Evolutionary conservation across 2,113 vertebrate species (phyloP).

Genomic region (Casuarius casuarius): DNA sequence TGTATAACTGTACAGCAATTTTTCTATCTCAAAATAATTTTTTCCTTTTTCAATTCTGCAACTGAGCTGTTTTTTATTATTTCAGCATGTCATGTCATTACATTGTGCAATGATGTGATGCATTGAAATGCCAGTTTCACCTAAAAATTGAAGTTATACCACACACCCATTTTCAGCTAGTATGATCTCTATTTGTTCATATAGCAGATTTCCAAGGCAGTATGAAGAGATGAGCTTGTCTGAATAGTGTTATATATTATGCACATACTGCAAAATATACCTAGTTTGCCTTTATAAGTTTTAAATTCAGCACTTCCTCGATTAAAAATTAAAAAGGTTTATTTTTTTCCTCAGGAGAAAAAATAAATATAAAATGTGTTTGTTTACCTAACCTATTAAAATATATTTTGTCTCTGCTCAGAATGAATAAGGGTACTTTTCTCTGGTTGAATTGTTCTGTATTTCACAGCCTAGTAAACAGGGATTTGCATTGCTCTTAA

Average conservation of each 20-base stretch:
- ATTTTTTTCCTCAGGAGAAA: neutral
- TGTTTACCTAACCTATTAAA: neutral
- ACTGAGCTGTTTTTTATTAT: neutral
- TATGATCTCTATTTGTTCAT: neutral
- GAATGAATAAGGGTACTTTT: neutral
- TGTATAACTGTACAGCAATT: neutral
- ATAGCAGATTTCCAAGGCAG: neutral
- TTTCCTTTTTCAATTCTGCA: neutral
- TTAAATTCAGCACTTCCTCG: neutral
- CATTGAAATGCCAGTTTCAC: neutral
- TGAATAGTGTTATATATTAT: neutral
- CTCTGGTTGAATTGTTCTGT: neutral
- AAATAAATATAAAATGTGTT: neutral
- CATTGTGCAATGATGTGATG: neutral
- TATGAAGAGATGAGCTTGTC: neutral
- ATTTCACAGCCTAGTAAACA: neutral
- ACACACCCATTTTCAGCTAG: constrained; percentile 1
- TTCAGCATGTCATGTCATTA: neutral
- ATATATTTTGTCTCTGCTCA: neutral
- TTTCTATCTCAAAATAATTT: neutral
- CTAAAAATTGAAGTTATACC: neutral
- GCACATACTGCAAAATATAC: neutral
- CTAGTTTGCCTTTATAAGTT: neutral
- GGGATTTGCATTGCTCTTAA: neutral
- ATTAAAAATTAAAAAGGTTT: neutral